These are phyloP conservation scores for Mungos mungo DNA, from an alignment of 2,113 vertebrate species.

Conservation along the genomic window DNA sequence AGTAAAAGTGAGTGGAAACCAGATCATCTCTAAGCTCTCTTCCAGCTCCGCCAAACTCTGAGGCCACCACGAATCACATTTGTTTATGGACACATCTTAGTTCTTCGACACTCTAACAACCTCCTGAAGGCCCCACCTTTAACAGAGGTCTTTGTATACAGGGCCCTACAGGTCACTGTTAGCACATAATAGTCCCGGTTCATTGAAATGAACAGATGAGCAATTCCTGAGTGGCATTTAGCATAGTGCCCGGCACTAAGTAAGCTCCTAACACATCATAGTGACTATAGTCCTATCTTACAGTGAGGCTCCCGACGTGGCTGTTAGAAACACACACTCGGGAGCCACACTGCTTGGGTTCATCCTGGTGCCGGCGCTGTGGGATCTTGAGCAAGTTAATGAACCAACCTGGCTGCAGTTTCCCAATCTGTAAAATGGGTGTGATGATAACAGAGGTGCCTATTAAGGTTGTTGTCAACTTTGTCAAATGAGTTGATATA, in stretches of 20 bases:
- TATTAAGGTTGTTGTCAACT: not conserved
- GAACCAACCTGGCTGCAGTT: not conserved
- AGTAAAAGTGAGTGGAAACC: not conserved
- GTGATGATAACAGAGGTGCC: not conserved
- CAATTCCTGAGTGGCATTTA: not conserved
- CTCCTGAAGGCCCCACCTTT: not conserved
- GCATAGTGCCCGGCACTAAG: not conserved
- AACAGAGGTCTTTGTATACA: not conserved
- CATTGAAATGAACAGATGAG: not conserved
- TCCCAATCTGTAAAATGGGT: not conserved
- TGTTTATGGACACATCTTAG: not conserved
- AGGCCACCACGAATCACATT: slow-evolving; percentile 11
- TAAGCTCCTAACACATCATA: not conserved
- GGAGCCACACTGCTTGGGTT: not conserved
- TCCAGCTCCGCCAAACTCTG: not conserved
- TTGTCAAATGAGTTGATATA: not conserved
- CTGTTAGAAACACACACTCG: not conserved
- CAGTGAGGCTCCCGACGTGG: not conserved
- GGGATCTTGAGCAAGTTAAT: not conserved
- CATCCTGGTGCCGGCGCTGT: not conserved
- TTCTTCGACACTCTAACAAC: not conserved
- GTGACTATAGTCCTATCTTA: not conserved
- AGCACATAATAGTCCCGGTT: not conserved
- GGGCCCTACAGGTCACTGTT: not conserved
- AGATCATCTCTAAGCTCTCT: not conserved